Evolutionary conservation across 1,140 invertebrate genomes (phyloP), one percentile per base, ranked within the genome.

Genomic region (Drosophila sp.): DNA sequence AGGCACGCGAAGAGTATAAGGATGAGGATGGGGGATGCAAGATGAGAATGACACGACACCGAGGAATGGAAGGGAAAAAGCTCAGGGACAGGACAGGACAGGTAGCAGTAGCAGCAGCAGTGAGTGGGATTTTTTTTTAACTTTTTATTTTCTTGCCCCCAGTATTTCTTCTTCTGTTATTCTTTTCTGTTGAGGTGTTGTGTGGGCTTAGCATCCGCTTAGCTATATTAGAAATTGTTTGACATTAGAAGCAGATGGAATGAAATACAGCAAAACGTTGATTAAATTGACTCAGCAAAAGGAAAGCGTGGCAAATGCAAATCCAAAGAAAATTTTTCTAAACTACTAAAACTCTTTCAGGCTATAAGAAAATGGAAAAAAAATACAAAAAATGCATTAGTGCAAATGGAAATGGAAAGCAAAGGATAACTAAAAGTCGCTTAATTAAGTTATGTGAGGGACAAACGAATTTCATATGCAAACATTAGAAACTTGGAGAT

Each of bases 1-100:
- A 60, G 55, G 75, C 76, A 78, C 76, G 76, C 76, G 75, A 78
- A 56, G 25, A 66, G 58, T 58, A 77, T 71, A 74, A 70, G 73
- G 66, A 70, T 54, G 61, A 44, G 41, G n/a, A 44, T 33, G 32
- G 5, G 32, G 32, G 35, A 38, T 3, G 10, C 8, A 11, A 10
- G 35, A 38, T 58, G 58, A 75, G 60, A 32, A 60, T 76, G 73
- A 76, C 60, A 72, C 61, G 35, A 50, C 40, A 50, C 44, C 27
- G 27, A 50, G 61, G 27, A 47, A 63, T 47, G 44, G 11, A 6
- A 10, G 27, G 61, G 5, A 63, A 50, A 40, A 61, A 50, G 44
- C 61, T 61, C 44, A 50, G 61, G 61, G 61, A 63, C 40, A 60
- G 58, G 6, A 32, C 30, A 30, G 29, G 35, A 23, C 17, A 23